Percentiles rank a stretch among this genome's conserved stretches.
These are phyloP conservation scores for Macropodus opercularis DNA, from an alignment of 2,797 vertebrate species.

Conservation along the genomic window DNA sequence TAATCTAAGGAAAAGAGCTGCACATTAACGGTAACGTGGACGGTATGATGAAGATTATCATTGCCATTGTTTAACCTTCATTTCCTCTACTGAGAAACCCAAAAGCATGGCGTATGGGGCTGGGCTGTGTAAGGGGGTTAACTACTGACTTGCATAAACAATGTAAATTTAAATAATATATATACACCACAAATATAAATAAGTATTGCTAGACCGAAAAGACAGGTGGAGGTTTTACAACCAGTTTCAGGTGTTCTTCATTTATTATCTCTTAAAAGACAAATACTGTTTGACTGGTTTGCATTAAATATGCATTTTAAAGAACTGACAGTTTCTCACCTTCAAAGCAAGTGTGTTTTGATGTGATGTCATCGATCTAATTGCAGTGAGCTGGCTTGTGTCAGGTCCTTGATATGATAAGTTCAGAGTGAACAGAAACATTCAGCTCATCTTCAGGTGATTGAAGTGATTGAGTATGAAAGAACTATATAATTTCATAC, in stretches of 20 bases:
- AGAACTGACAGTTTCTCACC: background rate
- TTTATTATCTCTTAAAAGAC: too few relatives aligned
- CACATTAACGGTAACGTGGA: slow-evolving; percentile 52
- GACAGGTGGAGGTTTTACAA: background rate
- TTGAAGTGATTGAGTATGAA: slow-evolving; percentile 32
- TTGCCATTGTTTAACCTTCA: slow-evolving; percentile 56
- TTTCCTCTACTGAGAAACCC: slow-evolving; percentile 41
- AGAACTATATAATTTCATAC: slow-evolving; percentile 23
- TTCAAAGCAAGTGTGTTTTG: slow-evolving; percentile 13
- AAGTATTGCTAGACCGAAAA: slow-evolving; percentile 26
- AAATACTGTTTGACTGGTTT: too few relatives aligned
- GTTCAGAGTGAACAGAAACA: slow-evolving; percentile 21
- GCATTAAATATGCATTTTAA: slow-evolving; percentile 6
- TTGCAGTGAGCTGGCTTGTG: slow-evolving; percentile 22
- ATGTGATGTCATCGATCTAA: slow-evolving; percentile 11
- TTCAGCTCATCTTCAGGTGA: slow-evolving; percentile 37
- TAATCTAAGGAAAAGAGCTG: slow-evolving; percentile 59
- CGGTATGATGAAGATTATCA: slow-evolving; percentile 54
- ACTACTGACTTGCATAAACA: slow-evolving; percentile 48
- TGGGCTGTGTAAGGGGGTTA: slow-evolving; percentile 4
- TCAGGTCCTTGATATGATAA: slow-evolving; percentile 44
- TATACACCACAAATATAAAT: slow-evolving; percentile 27
- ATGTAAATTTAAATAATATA: too few relatives aligned
- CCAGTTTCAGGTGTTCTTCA: background rate
- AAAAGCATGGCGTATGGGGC: background rate